phyloP scores from a whole-genome alignment of 1,140 invertebrate species.

The Halesus radiatus region DNA sequence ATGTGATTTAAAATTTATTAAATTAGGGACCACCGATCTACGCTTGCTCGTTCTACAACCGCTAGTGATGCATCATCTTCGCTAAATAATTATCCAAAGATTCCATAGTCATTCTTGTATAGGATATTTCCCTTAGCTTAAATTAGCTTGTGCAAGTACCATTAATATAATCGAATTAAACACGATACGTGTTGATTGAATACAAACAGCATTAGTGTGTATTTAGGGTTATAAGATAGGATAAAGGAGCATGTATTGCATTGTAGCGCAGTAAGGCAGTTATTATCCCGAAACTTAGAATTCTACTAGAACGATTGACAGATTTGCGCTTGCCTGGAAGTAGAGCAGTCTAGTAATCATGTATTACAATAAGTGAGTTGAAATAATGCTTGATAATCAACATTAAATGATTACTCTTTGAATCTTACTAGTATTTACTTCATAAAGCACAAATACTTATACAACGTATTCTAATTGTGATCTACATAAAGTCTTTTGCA shows the following conservation, averaged over 20 bases:
- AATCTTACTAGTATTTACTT: constrained; percentile 45
- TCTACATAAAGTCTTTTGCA: constrained; percentile 55
- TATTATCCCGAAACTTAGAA: constrained; percentile 9
- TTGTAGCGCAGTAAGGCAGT: constrained; percentile 31
- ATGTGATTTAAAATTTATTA: constrained; percentile 56
- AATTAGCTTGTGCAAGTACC: constrained; percentile 46
- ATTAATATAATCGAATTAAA: constrained; percentile 41
- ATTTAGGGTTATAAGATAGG: constrained; percentile 26
- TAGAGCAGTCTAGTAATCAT: constrained; percentile 43
- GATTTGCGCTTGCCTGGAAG: constrained; percentile 40
- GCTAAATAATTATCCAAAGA: constrained; percentile 47
- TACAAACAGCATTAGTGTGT: constrained; percentile 41
- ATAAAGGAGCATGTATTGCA: constrained; percentile 27
- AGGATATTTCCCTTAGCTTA: constrained; percentile 39
- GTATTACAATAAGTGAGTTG: constrained; percentile 34
- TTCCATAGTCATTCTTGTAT: constrained; percentile 43
- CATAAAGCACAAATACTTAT: constrained; percentile 56
- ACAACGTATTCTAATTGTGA: constrained; percentile 58
- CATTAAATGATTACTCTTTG: constrained; percentile 48
- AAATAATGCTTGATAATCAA: constrained; percentile 57
- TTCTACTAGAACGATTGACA: constrained; percentile 18
- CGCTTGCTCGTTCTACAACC: constrained; percentile 55
- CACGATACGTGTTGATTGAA: constrained; percentile 27
- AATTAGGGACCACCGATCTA: constrained; percentile 59
- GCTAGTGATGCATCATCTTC: constrained; percentile 50